Percentiles rank a stretch among this genome's conserved stretches.
phyloP scores from a whole-genome alignment of 2,113 vertebrate genomes.

The Gasterosteus nipponicus region DNA sequence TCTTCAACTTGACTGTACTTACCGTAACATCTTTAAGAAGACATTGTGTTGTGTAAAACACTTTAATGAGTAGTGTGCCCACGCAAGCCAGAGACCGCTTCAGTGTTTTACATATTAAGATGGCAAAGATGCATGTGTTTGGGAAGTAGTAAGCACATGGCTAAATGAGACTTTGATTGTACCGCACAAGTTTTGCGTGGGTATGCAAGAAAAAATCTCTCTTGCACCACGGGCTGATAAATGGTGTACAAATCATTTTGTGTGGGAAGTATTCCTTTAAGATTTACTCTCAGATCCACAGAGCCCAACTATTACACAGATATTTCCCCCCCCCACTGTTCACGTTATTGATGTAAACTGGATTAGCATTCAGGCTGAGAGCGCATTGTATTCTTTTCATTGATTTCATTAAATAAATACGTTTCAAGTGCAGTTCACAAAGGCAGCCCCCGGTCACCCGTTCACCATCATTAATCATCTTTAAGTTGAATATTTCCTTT shows the following conservation, averaged over 20 bases:
- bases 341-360: slow-evolving; percentile 36
- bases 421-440: not conserved
- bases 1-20: not conserved
- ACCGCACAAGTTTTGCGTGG: not conserved
- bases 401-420: not conserved
- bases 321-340: slow-evolving; percentile 1
- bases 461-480: not conserved
- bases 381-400: not conserved
- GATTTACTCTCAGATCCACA: not conserved
- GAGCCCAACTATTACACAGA: slow-evolving; percentile 1
- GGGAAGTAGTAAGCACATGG: not conserved
- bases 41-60: not conserved
- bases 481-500: not conserved
- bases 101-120: not conserved
- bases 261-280: not conserved
- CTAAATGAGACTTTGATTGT: not conserved
- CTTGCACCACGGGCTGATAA: not conserved
- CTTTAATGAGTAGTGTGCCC: not conserved
- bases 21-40: not conserved
- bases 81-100: not conserved
- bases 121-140: not conserved
- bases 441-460: not conserved
- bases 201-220: not conserved
- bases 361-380: slow-evolving; percentile 11
- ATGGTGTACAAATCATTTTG: not conserved